Evolutionary conservation across 1,140 invertebrate species (phyloP).

Genomic region (Palaemon carinicauda): DNA sequence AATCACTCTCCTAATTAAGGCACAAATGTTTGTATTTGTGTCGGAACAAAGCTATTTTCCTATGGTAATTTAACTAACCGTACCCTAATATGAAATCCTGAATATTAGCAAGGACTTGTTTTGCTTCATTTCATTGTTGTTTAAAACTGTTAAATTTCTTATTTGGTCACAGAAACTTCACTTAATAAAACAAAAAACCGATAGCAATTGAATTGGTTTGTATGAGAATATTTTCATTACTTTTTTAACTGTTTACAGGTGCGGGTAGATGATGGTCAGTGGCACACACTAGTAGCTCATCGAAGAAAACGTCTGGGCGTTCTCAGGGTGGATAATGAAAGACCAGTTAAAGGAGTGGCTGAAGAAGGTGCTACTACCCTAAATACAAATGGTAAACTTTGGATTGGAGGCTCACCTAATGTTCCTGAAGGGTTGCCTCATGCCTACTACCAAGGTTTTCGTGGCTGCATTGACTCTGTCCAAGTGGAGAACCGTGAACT

Average conservation of each 20-base stretch:
- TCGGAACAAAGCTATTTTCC: no score
- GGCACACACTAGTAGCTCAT: constrained; percentile 76
- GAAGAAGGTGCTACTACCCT: constrained; percentile 74
- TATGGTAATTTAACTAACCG: no score
- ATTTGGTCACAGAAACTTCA: no score
- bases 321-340: constrained; percentile 75
- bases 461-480: constrained; percentile 71
- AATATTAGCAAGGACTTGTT: no score
- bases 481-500: constrained; percentile 66
- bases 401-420: constrained; percentile 73
- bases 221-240: neutral
- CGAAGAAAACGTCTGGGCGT: constrained; percentile 75
- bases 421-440: constrained; percentile 70
- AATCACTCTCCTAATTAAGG: no score
- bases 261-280: constrained; percentile 75
- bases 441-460: constrained; percentile 71
- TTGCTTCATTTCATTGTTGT: no score
- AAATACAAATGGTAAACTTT: constrained; percentile 78
- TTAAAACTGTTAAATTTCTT: neutral
- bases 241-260: constrained; percentile 66
- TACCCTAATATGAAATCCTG: no score
- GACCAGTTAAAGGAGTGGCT: constrained; percentile 72
- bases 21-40: no score
- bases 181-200: no score
- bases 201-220: no score